Evolutionary conservation across 1,140 invertebrate genomes (phyloP).

Genomic region (Holcopasites calliopsidis): DNA sequence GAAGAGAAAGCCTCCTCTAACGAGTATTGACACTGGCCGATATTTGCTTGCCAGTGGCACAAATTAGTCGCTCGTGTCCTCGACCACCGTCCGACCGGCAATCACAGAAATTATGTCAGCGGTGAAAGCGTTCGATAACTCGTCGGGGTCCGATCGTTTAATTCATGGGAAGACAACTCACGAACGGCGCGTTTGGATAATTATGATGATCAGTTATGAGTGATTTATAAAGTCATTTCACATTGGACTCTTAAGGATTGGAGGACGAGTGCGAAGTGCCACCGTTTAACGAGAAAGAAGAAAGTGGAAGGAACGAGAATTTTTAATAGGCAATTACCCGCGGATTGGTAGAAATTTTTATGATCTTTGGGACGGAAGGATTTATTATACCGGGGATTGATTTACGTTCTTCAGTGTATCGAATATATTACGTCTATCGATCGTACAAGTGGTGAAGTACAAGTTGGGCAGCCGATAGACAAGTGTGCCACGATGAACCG

Average conservation of each 20-base stretch:
- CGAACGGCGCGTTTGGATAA: neutral
- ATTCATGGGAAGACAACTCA: neutral
- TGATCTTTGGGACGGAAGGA: neutral
- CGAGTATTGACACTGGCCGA: conserved; percentile 40
- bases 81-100: neutral
- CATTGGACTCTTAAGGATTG: too few species aligned
- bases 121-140: conserved; percentile 41
- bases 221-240: neutral
- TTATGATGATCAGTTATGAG: neutral
- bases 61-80: conserved; percentile 27
- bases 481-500: conserved; percentile 13
- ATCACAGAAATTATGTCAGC: neutral
- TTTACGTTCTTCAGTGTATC: too few species aligned
- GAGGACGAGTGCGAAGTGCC: neutral
- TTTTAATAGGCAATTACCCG: neutral
- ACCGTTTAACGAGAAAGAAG: neutral
- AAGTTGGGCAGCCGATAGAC: neutral
- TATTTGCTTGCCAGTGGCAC: conserved; percentile 19
- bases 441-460: conserved; percentile 1
- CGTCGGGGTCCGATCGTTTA: neutral
- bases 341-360: neutral
- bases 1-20: conserved; percentile 42
- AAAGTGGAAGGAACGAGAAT: neutral
- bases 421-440: neutral
- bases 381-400: too few species aligned